Percentiles rank a stretch among this genome's conserved stretches.
These are phyloP conservation scores for Callorhinus ursinus DNA, from an alignment of 2,113 vertebrate species.

Conservation along the genomic window DNA sequence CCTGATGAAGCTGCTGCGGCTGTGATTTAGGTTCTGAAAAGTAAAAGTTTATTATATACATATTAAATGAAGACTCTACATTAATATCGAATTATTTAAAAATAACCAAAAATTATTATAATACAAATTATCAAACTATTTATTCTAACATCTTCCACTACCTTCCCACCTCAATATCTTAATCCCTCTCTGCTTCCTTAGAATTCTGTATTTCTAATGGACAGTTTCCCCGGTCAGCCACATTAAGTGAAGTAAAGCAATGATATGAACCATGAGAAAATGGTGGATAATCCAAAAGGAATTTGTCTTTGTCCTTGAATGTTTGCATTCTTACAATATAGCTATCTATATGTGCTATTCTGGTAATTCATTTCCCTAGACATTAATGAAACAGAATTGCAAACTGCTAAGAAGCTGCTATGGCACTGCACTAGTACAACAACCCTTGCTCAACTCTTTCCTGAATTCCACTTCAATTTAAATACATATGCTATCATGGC, in stretches of 20 bases:
- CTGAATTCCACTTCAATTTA: not conserved
- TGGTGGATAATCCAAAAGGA: slow-evolving; percentile 8
- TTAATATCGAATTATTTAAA: not conserved
- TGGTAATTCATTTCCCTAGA: not conserved
- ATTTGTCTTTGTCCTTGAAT: slow-evolving; percentile 25
- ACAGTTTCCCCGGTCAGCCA: not conserved
- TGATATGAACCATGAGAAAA: slow-evolving; percentile 34
- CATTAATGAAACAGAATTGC: not conserved
- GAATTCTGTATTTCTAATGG: not conserved
- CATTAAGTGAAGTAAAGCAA: slow-evolving; percentile 38
- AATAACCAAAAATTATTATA: not conserved
- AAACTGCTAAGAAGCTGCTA: slow-evolving; percentile 32
- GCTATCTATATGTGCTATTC: not conserved
- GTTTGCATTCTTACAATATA: not conserved
- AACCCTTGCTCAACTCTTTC: not conserved
- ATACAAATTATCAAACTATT: slow-evolving; percentile 25
- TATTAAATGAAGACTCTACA: slow-evolving; percentile 43
- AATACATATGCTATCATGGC: not conserved
- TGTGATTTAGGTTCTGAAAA: slow-evolving; percentile 92
- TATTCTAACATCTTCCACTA: not conserved
- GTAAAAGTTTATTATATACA: slow-evolving; percentile 66
- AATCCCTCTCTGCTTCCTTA: not conserved
- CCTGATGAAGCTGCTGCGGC: slow-evolving; percentile 85
- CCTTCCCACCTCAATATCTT: not conserved
- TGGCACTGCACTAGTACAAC: not conserved